Evolutionary conservation across 1,140 invertebrate species (phyloP).

Genomic region (Cephus cinctus): DNA sequence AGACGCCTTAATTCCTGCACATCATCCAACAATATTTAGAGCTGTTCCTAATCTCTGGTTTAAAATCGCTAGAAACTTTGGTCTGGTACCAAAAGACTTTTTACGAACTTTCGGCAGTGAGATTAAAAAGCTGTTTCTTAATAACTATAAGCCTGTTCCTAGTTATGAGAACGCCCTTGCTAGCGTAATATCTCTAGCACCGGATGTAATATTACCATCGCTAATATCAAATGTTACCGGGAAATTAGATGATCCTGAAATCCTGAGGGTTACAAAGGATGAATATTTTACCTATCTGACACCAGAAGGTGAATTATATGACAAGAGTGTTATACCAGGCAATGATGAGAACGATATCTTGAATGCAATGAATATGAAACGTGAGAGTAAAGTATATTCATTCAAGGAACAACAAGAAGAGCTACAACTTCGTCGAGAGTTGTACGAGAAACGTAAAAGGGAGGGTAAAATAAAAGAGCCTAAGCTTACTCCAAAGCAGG

Average conservation of each 20-base stretch:
- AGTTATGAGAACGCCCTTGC: conserved; percentile 66
- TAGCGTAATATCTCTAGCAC: conserved; percentile 64
- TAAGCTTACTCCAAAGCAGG: conserved; percentile 86
- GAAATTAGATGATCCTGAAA: conserved; percentile 65
- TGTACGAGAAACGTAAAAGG: conserved; percentile 83
- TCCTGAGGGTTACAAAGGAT: conserved; percentile 76
- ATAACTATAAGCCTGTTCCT: conserved; percentile 58
- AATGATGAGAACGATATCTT: conserved; percentile 63
- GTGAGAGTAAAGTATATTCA: conserved; percentile 96
- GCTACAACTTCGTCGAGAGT: conserved; percentile 84
- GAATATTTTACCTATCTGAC: conserved; percentile 89
- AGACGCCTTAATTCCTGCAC: conserved; percentile 64
- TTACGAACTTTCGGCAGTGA: conserved; percentile 57
- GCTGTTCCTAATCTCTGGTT: conserved; percentile 61
- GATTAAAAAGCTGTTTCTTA: conserved; percentile 63
- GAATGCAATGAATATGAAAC: conserved; percentile 84
- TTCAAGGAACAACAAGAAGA: conserved; percentile 97
- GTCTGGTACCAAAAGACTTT: conserved; percentile 59
- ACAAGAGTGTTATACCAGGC: conserved; percentile 84
- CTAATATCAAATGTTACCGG: conserved; percentile 59
- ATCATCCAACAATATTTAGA: conserved; percentile 66
- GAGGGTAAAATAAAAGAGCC: conserved; percentile 80
- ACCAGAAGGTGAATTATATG: conserved; percentile 87
- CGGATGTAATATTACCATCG: conserved; percentile 63
- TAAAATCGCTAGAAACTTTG: conserved; percentile 61